phyloP scores from a whole-genome alignment of 1,140 invertebrate genomes.

The Cheumatopsyche charites region DNA sequence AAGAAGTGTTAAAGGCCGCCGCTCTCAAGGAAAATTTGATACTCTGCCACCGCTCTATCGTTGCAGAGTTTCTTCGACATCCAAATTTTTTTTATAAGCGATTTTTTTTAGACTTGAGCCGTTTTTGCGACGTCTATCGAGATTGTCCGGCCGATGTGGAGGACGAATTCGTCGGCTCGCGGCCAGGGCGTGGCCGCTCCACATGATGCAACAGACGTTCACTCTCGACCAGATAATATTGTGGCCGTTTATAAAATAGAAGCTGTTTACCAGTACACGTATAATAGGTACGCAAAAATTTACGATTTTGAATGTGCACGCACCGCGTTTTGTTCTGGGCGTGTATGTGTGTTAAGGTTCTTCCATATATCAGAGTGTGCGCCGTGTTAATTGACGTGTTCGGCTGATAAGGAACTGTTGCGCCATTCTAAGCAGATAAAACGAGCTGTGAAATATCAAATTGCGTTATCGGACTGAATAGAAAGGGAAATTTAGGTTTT shows the following conservation, averaged over 20 bases:
- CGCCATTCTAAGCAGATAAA: no score
- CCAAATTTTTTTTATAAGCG: neutral
- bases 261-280: no score
- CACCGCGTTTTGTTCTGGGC: neutral
- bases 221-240: conserved; percentile 7
- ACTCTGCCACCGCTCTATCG: neutral
- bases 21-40: no score
- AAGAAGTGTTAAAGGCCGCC: no score
- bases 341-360: neutral
- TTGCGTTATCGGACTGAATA: no score
- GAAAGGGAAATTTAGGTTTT: no score
- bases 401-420: no score
- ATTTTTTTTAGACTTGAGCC: conserved; percentile 9
- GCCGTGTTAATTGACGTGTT: no score
- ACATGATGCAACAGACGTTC: conserved; percentile 34
- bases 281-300: conserved; percentile 40
- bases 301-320: conserved; percentile 32
- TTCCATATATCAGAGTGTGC: no score
- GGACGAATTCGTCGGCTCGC: conserved; percentile 28
- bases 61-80: neutral
- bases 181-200: conserved; percentile 33
- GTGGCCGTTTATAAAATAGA: no score
- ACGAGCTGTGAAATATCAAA: no score
- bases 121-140: neutral
- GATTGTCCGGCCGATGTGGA: conserved; percentile 34